These are phyloP conservation scores for Cossypha niveicapilla DNA, from an alignment of 2,797 vertebrate species.

Conservation along the genomic window DNA sequence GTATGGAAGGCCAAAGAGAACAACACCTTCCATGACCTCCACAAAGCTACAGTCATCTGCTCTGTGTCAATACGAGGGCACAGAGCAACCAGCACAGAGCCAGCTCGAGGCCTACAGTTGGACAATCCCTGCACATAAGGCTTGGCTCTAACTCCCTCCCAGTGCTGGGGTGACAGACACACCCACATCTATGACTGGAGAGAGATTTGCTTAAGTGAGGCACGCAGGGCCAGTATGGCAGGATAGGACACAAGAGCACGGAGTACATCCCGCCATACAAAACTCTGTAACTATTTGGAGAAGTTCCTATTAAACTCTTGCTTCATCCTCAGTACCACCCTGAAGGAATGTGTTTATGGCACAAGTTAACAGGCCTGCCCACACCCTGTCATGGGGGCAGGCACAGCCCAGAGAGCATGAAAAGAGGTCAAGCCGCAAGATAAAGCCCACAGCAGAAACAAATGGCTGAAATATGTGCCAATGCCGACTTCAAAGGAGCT, in stretches of 20 bases:
- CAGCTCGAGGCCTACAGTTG: conserved; percentile 2
- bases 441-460: not conserved
- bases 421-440: conserved; percentile 50
- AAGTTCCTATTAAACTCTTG: conserved; percentile 60
- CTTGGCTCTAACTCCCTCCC: not conserved
- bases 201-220: conserved; percentile 31
- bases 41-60: not conserved
- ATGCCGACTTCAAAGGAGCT: not conserved
- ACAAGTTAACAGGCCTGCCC: conserved; percentile 43
- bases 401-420: conserved; percentile 18
- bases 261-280: not conserved
- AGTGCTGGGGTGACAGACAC: not conserved
- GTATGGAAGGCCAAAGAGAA: not conserved
- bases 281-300: conserved; percentile 44
- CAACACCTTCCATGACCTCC: conserved; percentile 2
- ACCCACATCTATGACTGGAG: conserved; percentile 34
- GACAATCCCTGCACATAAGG: not conserved
- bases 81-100: not conserved
- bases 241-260: not conserved
- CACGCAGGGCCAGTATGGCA: conserved; percentile 37
- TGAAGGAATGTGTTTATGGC: conserved; percentile 63
- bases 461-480: not conserved
- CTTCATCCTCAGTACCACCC: conserved; percentile 53
- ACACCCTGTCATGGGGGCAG: conserved; percentile 49
- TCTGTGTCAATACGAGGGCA: conserved; percentile 2